Evolutionary conservation across 2,888 invertebrate genomes (phyloP), one percentile per base, ranked within the genome.

Genomic region (Limnephilus rhombicus): DNA sequence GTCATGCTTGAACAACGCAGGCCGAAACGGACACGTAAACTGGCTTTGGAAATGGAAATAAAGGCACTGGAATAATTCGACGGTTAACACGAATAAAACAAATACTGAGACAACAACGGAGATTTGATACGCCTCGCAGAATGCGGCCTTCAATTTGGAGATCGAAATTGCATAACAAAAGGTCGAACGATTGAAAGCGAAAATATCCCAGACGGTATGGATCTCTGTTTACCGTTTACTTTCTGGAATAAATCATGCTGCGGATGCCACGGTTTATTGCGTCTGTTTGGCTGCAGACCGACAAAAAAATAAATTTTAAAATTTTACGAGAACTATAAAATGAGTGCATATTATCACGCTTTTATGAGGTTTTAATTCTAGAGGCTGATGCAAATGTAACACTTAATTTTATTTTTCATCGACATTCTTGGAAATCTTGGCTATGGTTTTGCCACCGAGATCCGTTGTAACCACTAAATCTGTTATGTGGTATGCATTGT

Each of bases 101-200:
- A 68, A 68, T 68, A 13, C 80, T 24, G 41, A 80, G 88, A 89
- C 88, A 89, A 18, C 80, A 80, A 18, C 80, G 37, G 80, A 86
- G 86, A 80, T 45, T 68, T 80, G 88, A 80, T 80, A 80, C 88
- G 88, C 88, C 41, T 89, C 34, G 37, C 88, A 80, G 80, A 80
- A 24, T n/a, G 45, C 82, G 90, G 82, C 90, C 90, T 90, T 90
- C 90, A 68, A 45, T 45, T 82, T 45, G 90, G 90, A 82, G 90
- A 90, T 90, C 82, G 41, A 82, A 29, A 82, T 90, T 90, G 90
- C 90, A 81, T 81, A 90, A 90, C 82, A 82, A 90, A 82, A 90
- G 90, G 90, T 90, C 82, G 81, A 34, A 31, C 89, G 18, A 89
- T 81, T 41, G 90, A 90, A 82, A 90, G 90, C 81, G 90, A 90